Evolutionary conservation across 92 coral and sea anemone species (phyloP), one percentile per base, ranked within the genome.

Genomic region (Porites lobata): DNA sequence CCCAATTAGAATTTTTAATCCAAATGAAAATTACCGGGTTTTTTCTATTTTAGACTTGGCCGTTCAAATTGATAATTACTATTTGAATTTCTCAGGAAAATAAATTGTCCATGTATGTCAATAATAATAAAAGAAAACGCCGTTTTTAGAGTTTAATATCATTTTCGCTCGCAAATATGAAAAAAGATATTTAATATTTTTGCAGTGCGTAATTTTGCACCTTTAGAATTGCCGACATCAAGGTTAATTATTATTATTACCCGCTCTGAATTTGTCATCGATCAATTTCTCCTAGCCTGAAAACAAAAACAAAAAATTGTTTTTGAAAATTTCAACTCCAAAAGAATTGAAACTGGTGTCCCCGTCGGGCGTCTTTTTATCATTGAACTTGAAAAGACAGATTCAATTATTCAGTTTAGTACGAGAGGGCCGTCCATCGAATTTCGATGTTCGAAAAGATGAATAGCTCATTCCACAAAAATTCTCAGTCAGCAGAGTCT

Each of bases 61-160:
- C 51, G 68, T 47, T 14, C 57, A 58, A 76, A 59, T 26, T 15
- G 29, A 76, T 29, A 24, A 26, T 76, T 56, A 58, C 80, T 20
- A 50, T 9, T 26, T 76, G 53, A 56, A 76, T 14, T 58, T 76
- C 22, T 2, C 8, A 22, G 61, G 19, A 26, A 47, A 57, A 24
- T 18, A 17, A 29, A n/a, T 76, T 76, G 20, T 76, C 80, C 80
- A 76, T 58, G 52, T 76, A 51, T 7, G 66, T 32, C 21, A 56
- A 18, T 57, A 58, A 57, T 64, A 76, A 58, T 56, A 57, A 17
- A n/a, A 76, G 13, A 24, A 26, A 58, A 6, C 43, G 50, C 15
- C 65, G 14, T 43, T 22, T 24, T 76, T 50, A 26, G 50, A 10
- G 64, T 8, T 6, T 56, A 58, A 58, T 22, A 19, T n/a, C 65